These are phyloP conservation scores for Drosophila picticornis DNA, from an alignment of 2,888 invertebrate genomes.

Conservation along the genomic window DNA sequence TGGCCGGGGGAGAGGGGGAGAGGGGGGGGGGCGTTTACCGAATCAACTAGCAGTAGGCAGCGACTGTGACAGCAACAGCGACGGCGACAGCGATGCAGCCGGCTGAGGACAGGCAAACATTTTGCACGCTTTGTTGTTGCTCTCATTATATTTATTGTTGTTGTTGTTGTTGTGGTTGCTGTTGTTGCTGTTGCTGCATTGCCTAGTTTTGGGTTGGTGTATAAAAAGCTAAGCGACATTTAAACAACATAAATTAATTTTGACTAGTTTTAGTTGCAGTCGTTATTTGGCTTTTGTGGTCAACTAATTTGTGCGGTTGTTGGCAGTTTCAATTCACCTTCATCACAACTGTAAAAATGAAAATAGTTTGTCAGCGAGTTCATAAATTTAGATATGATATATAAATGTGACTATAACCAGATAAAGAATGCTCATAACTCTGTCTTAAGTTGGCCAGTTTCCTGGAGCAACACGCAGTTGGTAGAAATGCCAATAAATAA, in stretches of 20 bases:
- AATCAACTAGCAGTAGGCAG: conserved; percentile 52
- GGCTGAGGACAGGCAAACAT: conserved; percentile 47
- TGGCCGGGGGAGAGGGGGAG: too few species aligned
- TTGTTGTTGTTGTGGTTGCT: conserved; percentile 21
- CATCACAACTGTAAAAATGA: conserved; percentile 12
- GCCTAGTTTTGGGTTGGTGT: conserved; percentile 45
- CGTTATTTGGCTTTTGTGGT: conserved; percentile 55
- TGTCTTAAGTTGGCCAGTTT: not conserved
- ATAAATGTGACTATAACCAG: not conserved
- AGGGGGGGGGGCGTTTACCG: not conserved
- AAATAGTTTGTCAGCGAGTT: conserved; percentile 13
- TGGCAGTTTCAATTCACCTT: conserved; percentile 50
- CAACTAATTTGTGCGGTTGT: conserved; percentile 66
- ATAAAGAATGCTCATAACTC: not conserved
- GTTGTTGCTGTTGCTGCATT: conserved; percentile 3
- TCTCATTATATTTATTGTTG: conserved; percentile 9
- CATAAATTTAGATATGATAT: conserved; percentile 8
- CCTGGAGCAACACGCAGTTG: not conserved
- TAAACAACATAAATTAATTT: conserved; percentile 77
- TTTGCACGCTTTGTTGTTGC: conserved; percentile 36
- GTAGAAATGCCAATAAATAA: not conserved
- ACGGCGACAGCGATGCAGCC: conserved; percentile 18
- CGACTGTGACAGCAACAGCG: conserved; percentile 38
- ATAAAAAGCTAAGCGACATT: conserved; percentile 55
- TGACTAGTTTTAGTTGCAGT: conserved; percentile 53